phyloP scores from a whole-genome alignment of 2,113 vertebrate species.

The Cyphomyrus plagiostoma region DNA sequence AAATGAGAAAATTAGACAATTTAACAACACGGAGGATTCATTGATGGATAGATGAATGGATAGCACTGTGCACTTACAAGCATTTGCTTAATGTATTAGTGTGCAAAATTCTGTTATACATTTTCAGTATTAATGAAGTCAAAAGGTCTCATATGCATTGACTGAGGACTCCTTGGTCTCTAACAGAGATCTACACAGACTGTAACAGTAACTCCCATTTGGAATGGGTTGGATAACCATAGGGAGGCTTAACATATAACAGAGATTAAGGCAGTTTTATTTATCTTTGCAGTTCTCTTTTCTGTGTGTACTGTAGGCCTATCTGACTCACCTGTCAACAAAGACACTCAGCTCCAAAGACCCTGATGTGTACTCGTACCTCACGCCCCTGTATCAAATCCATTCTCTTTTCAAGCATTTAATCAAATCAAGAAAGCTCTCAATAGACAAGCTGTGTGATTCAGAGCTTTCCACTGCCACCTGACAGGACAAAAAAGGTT shows the following conservation, averaged over 20 bases:
- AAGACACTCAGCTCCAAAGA: neutral
- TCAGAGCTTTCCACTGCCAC: neutral
- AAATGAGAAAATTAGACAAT: neutral
- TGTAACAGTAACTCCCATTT: neutral
- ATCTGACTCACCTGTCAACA: conserved; percentile 7
- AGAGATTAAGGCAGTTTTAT: neutral
- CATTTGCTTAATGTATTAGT: neutral
- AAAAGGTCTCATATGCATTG: neutral
- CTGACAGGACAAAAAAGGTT: neutral
- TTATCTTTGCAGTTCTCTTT: neutral
- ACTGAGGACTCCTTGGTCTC: neutral
- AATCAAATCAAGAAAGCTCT: conserved; percentile 6
- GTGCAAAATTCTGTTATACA: neutral
- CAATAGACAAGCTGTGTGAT: neutral
- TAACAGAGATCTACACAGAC: neutral
- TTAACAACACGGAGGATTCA: neutral
- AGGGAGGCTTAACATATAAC: neutral
- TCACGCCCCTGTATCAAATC: neutral
- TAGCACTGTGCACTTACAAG: neutral
- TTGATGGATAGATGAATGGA: neutral
- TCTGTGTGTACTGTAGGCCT: neutral
- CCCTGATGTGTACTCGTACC: neutral
- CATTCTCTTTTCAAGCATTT: neutral
- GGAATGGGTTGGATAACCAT: neutral
- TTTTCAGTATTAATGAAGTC: neutral